Base-by-base conservation (phyloP, 2,888 invertebrate genomes). In the Pterobdella sp. region DNA sequence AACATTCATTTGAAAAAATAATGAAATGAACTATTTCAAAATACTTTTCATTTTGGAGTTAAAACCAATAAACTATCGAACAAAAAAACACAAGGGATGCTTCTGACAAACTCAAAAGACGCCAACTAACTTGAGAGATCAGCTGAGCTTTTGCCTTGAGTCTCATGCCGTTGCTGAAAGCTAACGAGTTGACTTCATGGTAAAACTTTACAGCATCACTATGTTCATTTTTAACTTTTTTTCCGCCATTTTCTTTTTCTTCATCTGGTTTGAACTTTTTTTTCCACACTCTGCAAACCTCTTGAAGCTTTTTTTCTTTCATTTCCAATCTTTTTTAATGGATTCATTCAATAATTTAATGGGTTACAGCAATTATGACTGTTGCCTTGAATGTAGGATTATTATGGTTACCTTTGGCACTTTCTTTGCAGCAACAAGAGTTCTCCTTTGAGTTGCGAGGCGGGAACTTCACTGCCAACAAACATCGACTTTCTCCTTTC, bases 301-400 rank as follows among this genome's bases (percentile, higher is more conserved):
- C 79, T 81, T 82, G 82, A 77, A 84, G 79, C 42, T 83, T 77
- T 52, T 79, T 78, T 76, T 84, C 84, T 75, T 84, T 84, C 73
- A 80, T 79, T 66, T 79, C 80, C 14, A 84, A 79, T 49, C 83
- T 76, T 7, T n/a, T 42, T 42, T 22, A 7, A 22, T 4, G 18
- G 14, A 4, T 4, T 14, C 10, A 56, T 56, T 4, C 60, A 26
- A 4, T 22, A 7, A 56, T 56, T 4, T 26, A 56, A 7, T 56
- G 4, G 4, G 14, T 4, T 56, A 3, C n/a, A 3, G 7, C 4
- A 22, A 18, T 4, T 42, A 18, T 42, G 7, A 42, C 42, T 42
- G 42, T 42, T 42, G 42, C 18, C 18, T 7, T 18, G 7, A 42
- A 14, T 42, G 7, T 31, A 34, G 7, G 31, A 63, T 63, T 35